Conservation (phyloP, 2,113 vertebrate species). For the Eurypyga helias region DNA sequence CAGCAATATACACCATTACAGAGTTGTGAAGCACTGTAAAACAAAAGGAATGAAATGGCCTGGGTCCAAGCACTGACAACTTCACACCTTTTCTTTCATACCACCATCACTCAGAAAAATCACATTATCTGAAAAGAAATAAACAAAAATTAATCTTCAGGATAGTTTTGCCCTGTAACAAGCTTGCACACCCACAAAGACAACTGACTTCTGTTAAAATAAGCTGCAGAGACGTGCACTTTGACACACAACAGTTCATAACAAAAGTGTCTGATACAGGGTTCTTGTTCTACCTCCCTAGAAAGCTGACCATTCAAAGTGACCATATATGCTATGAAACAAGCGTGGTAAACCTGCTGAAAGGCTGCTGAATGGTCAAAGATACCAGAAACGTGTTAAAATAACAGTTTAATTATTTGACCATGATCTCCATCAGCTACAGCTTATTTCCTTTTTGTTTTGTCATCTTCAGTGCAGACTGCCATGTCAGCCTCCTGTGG, state of each 20-base stretch:
- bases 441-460: not conserved
- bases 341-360: not conserved
- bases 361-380: not conserved
- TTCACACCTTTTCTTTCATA: conserved; percentile 80
- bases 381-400: not conserved
- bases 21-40: conserved; percentile 54
- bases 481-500: not conserved
- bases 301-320: not conserved
- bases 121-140: conserved; percentile 90
- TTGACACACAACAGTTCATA: not conserved
- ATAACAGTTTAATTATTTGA: not conserved
- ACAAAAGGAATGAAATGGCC: conserved; percentile 26
- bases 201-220: not conserved
- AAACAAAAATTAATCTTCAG: conserved; percentile 14
- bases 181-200: not conserved
- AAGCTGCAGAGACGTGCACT: not conserved
- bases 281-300: not conserved
- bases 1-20: conserved; percentile 57
- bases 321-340: not conserved
- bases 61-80: not conserved
- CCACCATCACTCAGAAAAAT: conserved; percentile 90
- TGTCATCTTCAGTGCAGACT: not conserved
- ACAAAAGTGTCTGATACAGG: fast-evolving
- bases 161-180: not conserved
- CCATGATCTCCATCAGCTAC: not conserved